Conservation (phyloP, 2,797 vertebrate genomes). For the Acipenser ruthenus region DNA sequence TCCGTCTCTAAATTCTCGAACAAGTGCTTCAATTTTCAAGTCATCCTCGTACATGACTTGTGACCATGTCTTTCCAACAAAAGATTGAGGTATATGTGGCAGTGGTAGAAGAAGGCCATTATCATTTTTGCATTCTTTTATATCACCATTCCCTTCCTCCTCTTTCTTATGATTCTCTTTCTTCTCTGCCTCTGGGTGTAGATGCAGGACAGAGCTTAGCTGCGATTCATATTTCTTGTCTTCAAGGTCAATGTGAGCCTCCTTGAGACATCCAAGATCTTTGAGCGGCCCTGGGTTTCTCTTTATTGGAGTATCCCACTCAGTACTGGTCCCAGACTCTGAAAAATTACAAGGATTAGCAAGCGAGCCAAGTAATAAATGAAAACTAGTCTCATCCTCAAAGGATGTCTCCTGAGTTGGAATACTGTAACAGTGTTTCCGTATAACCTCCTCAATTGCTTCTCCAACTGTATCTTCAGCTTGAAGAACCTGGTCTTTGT, state of each 20-base stretch:
- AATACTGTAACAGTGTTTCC: slow-evolving; percentile 55
- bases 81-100: slow-evolving; percentile 70
- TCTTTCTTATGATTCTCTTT: slow-evolving; percentile 8
- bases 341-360: slow-evolving; percentile 35
- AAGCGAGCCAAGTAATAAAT: slow-evolving; percentile 54
- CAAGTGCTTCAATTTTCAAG: slow-evolving; percentile 67
- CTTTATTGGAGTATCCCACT: slow-evolving; percentile 67
- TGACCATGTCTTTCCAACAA: slow-evolving; percentile 75
- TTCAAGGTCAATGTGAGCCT: slow-evolving; percentile 59
- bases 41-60: slow-evolving; percentile 81
- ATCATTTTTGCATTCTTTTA: slow-evolving; percentile 28
- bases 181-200: slow-evolving; percentile 20
- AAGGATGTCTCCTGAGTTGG: slow-evolving; percentile 25
- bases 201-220: slow-evolving; percentile 54
- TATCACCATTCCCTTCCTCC: slow-evolving; percentile 11
- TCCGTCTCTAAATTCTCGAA: slow-evolving; percentile 71
- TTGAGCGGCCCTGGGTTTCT: slow-evolving; percentile 39
- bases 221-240: slow-evolving; percentile 63
- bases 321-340: slow-evolving; percentile 58
- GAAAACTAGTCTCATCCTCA: slow-evolving; percentile 54
- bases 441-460: slow-evolving; percentile 71
- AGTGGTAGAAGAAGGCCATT: slow-evolving; percentile 67
- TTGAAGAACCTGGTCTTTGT: slow-evolving; percentile 33
- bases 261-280: slow-evolving; percentile 59
- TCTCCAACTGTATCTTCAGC: slow-evolving; percentile 44